Percentiles rank a stretch among this genome's conserved stretches.
Evolutionary conservation across 2,797 vertebrate species (phyloP).

Genomic region (Columba guinea): DNA sequence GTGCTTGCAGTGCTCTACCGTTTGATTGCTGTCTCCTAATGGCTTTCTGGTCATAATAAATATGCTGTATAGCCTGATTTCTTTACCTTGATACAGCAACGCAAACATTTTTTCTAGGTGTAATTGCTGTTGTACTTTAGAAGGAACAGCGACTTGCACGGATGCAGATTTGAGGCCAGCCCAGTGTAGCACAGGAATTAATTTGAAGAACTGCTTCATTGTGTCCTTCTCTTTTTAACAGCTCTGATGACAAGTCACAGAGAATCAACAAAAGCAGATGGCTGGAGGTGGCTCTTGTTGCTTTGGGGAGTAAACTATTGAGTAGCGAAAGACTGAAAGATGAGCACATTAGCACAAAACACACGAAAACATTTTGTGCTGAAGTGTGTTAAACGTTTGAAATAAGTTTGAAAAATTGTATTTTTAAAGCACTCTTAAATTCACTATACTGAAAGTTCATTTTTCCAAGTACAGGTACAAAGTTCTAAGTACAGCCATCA

Average conservation of each 20-base stretch:
- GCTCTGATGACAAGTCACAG: background rate
- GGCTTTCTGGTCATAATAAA: background rate
- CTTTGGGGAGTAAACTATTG: background rate
- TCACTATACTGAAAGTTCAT: background rate
- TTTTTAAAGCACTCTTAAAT: background rate
- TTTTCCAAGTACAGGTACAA: background rate
- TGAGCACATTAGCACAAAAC: background rate
- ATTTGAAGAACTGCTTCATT: constrained; percentile 32
- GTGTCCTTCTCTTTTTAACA: background rate
- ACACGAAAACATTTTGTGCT: background rate
- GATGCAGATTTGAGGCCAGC: background rate
- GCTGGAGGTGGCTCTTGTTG: constrained; percentile 9
- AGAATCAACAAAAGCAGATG: constrained; percentile 39
- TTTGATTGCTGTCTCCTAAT: accelerated
- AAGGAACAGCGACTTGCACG: background rate
- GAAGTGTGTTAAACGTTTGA: background rate
- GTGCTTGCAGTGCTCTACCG: background rate
- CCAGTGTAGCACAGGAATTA: background rate
- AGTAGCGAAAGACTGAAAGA: background rate
- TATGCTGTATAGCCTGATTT: background rate
- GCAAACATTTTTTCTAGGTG: background rate
- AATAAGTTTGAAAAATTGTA: background rate
- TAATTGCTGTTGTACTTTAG: background rate
- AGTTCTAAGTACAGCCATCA: background rate
- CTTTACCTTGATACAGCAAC: background rate